Percentiles rank a stretch among this genome's conserved stretches.
phyloP scores from a whole-genome alignment of 2,888 invertebrate species.

The Xanthorhoe designata region DNA sequence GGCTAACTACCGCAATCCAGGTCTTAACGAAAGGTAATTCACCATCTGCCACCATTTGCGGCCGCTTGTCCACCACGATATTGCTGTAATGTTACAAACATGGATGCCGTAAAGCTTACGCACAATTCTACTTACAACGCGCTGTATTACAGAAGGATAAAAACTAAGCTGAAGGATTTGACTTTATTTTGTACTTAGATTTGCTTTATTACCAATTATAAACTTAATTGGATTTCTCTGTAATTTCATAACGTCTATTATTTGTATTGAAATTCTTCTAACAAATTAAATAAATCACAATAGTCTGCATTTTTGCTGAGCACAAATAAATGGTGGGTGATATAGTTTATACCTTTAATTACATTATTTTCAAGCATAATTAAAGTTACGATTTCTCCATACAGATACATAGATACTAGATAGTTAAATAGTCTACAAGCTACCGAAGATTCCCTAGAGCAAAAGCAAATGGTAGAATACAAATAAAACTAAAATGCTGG shows the following conservation, averaged over 20 bases:
- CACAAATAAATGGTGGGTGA: background rate
- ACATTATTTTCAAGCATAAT: slow-evolving; percentile 1
- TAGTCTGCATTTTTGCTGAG: background rate
- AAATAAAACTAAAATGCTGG: slow-evolving; percentile 59
- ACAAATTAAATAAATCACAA: background rate
- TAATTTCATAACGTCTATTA: background rate
- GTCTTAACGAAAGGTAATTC: slow-evolving; percentile 76
- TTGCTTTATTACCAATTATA: background rate
- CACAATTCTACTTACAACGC: slow-evolving; percentile 2
- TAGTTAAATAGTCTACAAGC: slow-evolving; percentile 26
- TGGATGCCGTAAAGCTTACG: slow-evolving; percentile 45
- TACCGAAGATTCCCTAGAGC: slow-evolving; percentile 44
- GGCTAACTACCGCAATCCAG: slow-evolving; percentile 70
- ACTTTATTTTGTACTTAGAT: background rate
- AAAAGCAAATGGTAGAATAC: slow-evolving; percentile 51
- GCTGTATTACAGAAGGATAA: slow-evolving; percentile 1
- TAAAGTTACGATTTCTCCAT: background rate
- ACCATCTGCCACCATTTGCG: slow-evolving; percentile 64
- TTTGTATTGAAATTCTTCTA: background rate
- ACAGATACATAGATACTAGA: slow-evolving; percentile 12
- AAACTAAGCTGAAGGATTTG: background rate
- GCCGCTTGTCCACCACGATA: slow-evolving; percentile 48
- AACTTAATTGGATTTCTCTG: background rate
- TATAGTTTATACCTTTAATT: background rate
- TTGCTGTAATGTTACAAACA: slow-evolving; percentile 49